Conservation (phyloP, 2,888 invertebrate genomes). For the Hydroisotoma schaefferi region DNA sequence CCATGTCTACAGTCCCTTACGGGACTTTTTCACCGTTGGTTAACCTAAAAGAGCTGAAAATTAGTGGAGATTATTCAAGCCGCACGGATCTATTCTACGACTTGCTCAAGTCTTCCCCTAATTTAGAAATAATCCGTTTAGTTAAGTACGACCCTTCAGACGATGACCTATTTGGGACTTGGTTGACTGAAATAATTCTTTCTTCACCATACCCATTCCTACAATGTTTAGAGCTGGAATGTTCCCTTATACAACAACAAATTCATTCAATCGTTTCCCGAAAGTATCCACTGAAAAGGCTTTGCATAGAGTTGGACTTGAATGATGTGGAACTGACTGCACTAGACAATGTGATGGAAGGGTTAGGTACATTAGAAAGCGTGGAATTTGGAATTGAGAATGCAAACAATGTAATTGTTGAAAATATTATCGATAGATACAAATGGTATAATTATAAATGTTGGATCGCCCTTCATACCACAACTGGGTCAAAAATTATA, state of each 20-base stretch:
- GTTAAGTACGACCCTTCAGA: slow-evolving; percentile 5
- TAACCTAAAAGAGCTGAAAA: slow-evolving; percentile 11
- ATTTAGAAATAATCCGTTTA: slow-evolving; percentile 15
- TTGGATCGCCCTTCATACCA: slow-evolving; percentile 19
- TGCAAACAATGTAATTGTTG: background rate
- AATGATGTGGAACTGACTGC: slow-evolving; percentile 9
- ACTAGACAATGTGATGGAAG: slow-evolving; percentile 14
- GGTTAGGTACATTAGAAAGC: slow-evolving; percentile 16
- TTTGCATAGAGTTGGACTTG: slow-evolving; percentile 3
- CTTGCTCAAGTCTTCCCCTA: slow-evolving; percentile 16
- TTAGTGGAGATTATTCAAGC: slow-evolving; percentile 24
- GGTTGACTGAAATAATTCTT: slow-evolving; percentile 26
- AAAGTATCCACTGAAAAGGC: slow-evolving; percentile 5
- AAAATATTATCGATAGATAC: background rate
- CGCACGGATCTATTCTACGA: slow-evolving; percentile 26
- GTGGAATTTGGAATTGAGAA: slow-evolving; percentile 24
- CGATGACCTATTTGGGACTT: slow-evolving; percentile 30
- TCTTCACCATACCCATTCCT: slow-evolving; percentile 15
- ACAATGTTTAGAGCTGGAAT: slow-evolving; percentile 20
- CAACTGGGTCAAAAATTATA: slow-evolving; percentile 13
- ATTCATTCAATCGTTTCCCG: slow-evolving; percentile 8
- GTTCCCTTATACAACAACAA: slow-evolving; percentile 20
- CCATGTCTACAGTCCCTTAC: slow-evolving; percentile 9
- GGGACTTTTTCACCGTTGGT: slow-evolving; percentile 1
- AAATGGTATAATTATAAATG: background rate